A percentile compares a stretch with the other conserved stretches of the same genome.
phyloP scores from a whole-genome alignment of 2,113 vertebrate genomes.

The Rhynchopsitta pachyrhyncha region DNA sequence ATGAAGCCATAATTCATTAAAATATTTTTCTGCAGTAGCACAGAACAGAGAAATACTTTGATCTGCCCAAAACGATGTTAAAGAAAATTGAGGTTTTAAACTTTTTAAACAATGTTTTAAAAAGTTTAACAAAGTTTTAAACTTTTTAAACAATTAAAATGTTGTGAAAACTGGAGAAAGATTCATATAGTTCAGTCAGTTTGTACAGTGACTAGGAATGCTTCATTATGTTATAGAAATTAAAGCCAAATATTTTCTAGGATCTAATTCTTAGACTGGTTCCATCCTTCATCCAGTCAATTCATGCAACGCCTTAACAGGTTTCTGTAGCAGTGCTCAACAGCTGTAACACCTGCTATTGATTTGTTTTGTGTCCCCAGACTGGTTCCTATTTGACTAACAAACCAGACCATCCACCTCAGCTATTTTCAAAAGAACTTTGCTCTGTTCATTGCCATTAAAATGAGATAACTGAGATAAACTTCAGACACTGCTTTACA shows the following conservation, averaged over 20 bases:
- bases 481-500: background rate
- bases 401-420: background rate
- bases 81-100: background rate
- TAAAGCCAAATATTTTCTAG: background rate
- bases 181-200: background rate
- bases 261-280: background rate
- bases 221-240: background rate
- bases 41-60: background rate
- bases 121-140: no score
- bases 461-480: background rate
- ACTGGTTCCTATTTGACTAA: background rate
- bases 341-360: background rate
- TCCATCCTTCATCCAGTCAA: background rate
- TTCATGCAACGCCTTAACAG: background rate
- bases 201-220: background rate
- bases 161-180: background rate
- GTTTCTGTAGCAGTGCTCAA: background rate
- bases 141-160: no score
- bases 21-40: background rate
- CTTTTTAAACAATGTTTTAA: no score
- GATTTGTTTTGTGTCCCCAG: background rate
- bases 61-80: background rate
- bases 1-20: background rate
- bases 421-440: background rate
- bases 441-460: background rate